phyloP scores from a whole-genome alignment of 2,113 vertebrate species.

The Vicugna pacos region DNA sequence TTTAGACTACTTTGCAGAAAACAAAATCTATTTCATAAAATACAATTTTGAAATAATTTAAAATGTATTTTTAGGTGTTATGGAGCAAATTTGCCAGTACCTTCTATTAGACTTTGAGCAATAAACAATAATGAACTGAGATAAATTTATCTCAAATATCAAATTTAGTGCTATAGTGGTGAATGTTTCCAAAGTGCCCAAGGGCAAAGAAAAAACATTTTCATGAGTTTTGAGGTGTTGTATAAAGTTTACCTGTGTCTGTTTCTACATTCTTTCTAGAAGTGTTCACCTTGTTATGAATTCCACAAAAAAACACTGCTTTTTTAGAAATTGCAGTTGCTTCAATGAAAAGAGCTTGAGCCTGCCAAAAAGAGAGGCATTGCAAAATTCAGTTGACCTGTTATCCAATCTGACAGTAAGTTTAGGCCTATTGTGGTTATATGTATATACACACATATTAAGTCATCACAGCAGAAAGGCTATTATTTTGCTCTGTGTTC shows the following conservation, averaged over 20 bases:
- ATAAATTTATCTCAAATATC: constrained; percentile 65
- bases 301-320: neutral
- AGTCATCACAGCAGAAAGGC: neutral
- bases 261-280: constrained; percentile 16
- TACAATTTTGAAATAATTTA: constrained; percentile 62
- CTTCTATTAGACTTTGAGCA: constrained; percentile 48
- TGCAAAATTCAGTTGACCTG: neutral
- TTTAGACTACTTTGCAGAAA: constrained; percentile 35
- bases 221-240: constrained; percentile 52
- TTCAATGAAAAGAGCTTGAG: neutral
- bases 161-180: constrained; percentile 44
- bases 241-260: constrained; percentile 42
- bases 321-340: neutral
- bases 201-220: constrained; percentile 52
- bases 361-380: neutral
- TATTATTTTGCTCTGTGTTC: neutral
- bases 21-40: constrained; percentile 45
- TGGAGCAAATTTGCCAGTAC: neutral
- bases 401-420: neutral
- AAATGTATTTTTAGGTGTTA: constrained; percentile 60
- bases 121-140: constrained; percentile 69
- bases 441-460: neutral
- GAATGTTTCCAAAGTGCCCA: constrained; percentile 47
- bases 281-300: constrained; percentile 30
- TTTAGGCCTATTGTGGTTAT: neutral